A percentile compares a stretch with the other conserved stretches of the same genome.
These are phyloP conservation scores for Cichlasoma orientale DNA, from an alignment of 2,797 vertebrate species.

Conservation along the genomic window DNA sequence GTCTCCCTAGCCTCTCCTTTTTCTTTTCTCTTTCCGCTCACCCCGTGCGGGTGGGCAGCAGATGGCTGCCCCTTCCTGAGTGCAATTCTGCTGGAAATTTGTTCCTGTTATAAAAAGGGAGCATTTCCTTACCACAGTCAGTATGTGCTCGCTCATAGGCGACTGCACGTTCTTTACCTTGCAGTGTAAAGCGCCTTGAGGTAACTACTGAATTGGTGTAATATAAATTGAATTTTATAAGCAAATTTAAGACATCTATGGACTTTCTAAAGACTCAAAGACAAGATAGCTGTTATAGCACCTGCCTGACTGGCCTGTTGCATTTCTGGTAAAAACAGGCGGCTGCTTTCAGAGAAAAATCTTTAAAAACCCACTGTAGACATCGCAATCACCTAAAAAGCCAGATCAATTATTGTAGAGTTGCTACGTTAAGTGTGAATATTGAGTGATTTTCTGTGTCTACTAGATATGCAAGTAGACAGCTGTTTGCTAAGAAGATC, in stretches of 20 bases:
- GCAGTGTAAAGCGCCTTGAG: too few species aligned
- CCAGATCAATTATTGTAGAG: background rate
- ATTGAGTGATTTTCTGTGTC: background rate
- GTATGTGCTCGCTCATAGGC: too few species aligned
- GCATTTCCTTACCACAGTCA: too few species aligned
- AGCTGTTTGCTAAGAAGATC: background rate
- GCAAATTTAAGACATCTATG: background rate
- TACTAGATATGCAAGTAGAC: background rate
- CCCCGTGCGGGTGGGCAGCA: too few species aligned
- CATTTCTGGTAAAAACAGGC: background rate
- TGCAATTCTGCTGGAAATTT: too few species aligned
- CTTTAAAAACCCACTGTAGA: background rate
- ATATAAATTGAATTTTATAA: background rate
- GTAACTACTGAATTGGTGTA: fast-evolving
- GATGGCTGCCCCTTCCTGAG: too few species aligned
- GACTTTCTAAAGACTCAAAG: background rate
- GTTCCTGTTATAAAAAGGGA: too few species aligned
- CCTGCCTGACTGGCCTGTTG: background rate
- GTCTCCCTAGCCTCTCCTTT: too few species aligned
- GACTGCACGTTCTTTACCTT: too few species aligned
- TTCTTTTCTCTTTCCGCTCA: too few species aligned
- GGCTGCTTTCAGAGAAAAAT: background rate
- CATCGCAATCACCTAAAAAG: background rate
- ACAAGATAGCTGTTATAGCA: background rate
- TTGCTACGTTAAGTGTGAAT: background rate